A percentile compares a stretch with the other conserved stretches of the same genome.
phyloP scores from a whole-genome alignment of 2,113 vertebrate genomes.

The Gasterosteus nipponicus region DNA sequence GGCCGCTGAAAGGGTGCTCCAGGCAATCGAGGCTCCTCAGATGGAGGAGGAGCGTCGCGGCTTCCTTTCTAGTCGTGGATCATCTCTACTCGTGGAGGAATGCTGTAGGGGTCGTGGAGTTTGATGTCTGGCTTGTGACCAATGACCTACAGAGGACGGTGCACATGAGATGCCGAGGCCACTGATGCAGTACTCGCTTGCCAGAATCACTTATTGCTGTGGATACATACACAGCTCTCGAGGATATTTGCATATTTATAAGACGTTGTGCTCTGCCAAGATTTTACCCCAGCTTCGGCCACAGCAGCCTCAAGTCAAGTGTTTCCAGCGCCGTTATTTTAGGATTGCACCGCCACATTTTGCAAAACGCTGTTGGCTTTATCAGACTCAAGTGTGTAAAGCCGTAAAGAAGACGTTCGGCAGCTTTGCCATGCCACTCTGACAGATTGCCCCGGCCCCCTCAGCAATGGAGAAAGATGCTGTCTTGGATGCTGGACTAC shows the following conservation, averaged over 20 bases:
- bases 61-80: not conserved
- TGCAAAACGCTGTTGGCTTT: constrained; percentile 17
- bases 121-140: not conserved
- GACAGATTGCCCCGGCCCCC: not conserved
- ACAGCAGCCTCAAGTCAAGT: not conserved
- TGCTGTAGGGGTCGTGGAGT: not conserved
- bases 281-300: not conserved
- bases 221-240: not conserved
- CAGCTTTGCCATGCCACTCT: constrained; percentile 13
- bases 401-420: constrained; percentile 10
- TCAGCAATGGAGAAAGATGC: constrained; percentile 1
- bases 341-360: not conserved
- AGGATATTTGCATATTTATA: not conserved
- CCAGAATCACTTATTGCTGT: constrained; percentile 7
- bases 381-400: constrained; percentile 14
- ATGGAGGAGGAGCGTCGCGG: constrained; percentile 3
- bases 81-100: not conserved
- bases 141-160: not conserved
- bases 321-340: constrained; percentile 4
- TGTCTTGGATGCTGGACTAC: constrained; percentile 4
- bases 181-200: not conserved
- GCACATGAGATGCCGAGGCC: not conserved
- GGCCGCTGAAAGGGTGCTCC: not conserved
- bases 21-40: not conserved
- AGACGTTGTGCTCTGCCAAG: not conserved